phyloP scores from a whole-genome alignment of 2,888 invertebrate species.

The Alloscopus bannaensis region DNA sequence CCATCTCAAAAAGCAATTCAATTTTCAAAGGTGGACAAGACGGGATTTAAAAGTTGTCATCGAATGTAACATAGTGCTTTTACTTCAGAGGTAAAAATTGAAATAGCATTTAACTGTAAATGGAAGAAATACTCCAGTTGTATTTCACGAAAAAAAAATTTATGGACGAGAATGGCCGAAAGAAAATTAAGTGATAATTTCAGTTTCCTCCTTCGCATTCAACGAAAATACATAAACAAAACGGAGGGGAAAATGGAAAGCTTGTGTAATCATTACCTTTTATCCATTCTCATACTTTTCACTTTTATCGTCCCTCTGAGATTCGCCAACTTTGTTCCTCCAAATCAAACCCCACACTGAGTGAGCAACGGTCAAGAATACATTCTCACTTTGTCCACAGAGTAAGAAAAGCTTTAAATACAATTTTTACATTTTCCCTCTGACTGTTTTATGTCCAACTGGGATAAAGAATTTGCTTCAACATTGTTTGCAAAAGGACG shows the following conservation, averaged over 20 bases:
- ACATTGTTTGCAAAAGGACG: conserved; percentile 52
- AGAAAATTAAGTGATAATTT: background rate
- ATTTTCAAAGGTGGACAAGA: background rate
- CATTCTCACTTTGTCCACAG: background rate
- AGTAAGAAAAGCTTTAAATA: conserved; percentile 48
- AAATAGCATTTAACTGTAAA: conserved; percentile 27
- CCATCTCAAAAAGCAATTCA: too few relatives aligned
- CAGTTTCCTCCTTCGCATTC: conserved; percentile 7
- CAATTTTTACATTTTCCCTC: conserved; percentile 44
- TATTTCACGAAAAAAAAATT: conserved; percentile 34
- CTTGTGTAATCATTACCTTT: conserved; percentile 73
- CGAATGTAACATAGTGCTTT: background rate
- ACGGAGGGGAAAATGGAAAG: conserved; percentile 31
- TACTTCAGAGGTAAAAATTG: conserved; percentile 20
- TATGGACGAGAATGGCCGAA: conserved; percentile 52
- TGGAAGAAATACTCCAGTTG: conserved; percentile 14
- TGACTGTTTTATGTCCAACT: conserved; percentile 34
- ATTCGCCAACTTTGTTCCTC: conserved; percentile 38
- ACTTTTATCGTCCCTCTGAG: conserved; percentile 73
- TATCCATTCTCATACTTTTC: conserved; percentile 70
- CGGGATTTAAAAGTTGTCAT: conserved; percentile 47
- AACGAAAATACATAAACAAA: conserved; percentile 29
- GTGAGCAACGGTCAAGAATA: background rate
- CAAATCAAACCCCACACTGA: background rate
- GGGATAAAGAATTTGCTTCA: conserved; percentile 15